Percentiles rank a stretch among this genome's conserved stretches.
These are phyloP conservation scores for Saturnia japonica DNA, from an alignment of 2,888 invertebrate genomes.

Conservation along the genomic window DNA sequence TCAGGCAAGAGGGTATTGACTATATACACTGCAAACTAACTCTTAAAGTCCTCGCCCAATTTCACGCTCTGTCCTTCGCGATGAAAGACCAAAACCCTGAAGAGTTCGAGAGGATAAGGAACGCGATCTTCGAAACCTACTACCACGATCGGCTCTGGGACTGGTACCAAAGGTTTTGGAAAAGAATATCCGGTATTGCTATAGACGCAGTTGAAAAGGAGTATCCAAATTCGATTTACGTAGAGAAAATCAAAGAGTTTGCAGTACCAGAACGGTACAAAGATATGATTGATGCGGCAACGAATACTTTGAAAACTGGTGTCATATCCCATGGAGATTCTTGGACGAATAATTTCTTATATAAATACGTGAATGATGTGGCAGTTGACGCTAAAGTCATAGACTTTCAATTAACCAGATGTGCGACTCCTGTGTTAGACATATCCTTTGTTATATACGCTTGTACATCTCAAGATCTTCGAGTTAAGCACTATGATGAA, in stretches of 20 bases:
- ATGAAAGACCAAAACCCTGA: conserved; percentile 79
- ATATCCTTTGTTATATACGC: conserved; percentile 78
- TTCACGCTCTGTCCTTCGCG: conserved; percentile 83
- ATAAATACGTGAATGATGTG: conserved; percentile 55
- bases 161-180: conserved; percentile 83
- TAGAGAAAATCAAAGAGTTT: conserved; percentile 79
- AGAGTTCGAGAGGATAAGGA: conserved; percentile 67
- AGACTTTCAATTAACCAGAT: conserved; percentile 86
- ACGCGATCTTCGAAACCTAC: conserved; percentile 79
- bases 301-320: conserved; percentile 62
- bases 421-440: conserved; percentile 82
- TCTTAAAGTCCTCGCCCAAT: conserved; percentile 79
- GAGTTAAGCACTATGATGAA: conserved; percentile 81
- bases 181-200: conserved; percentile 75
- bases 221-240: conserved; percentile 82
- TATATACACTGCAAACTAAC: conserved; percentile 73
- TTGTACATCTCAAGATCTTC: conserved; percentile 82
- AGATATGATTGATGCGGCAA: conserved; percentile 69
- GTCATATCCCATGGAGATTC: conserved; percentile 88
- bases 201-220: conserved; percentile 85
- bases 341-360: conserved; percentile 89
- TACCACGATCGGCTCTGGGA: conserved; percentile 76
- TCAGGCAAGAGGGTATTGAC: conserved; percentile 77
- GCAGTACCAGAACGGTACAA: conserved; percentile 76
- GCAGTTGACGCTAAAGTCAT: conserved; percentile 81